phyloP scores from a whole-genome alignment of 2,797 vertebrate genomes.

The Botia almorhae region DNA sequence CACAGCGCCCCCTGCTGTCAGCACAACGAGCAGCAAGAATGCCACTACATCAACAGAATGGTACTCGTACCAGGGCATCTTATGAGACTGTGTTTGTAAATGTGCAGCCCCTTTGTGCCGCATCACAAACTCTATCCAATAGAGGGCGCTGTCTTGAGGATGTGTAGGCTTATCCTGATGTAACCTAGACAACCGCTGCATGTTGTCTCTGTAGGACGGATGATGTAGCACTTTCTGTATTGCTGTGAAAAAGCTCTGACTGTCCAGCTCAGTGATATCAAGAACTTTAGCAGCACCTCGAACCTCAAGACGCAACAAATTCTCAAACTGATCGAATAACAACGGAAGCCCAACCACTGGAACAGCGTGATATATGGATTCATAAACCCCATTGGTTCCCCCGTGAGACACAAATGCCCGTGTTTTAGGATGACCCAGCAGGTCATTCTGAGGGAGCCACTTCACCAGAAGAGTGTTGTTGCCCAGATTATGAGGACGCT shows the following conservation, averaged over 20 bases:
- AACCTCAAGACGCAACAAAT: slow-evolving; percentile 69
- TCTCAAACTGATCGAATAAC: slow-evolving; percentile 78
- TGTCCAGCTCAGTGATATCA: slow-evolving; percentile 63
- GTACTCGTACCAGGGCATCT: slow-evolving; percentile 76
- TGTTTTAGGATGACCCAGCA: slow-evolving; percentile 75
- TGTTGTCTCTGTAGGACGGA: slow-evolving; percentile 72
- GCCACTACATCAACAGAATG: slow-evolving; percentile 72
- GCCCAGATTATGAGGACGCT: slow-evolving; percentile 69
- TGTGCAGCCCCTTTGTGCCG: slow-evolving; percentile 75
- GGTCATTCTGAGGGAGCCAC: slow-evolving; percentile 79
- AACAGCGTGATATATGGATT: slow-evolving; percentile 77
- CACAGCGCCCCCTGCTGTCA: slow-evolving; percentile 47
- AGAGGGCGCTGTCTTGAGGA: slow-evolving; percentile 71
- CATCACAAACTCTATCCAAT: slow-evolving; percentile 78
- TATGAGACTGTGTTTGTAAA: slow-evolving; percentile 74
- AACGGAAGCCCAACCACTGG: slow-evolving; percentile 74
- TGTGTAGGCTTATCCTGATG: slow-evolving; percentile 70
- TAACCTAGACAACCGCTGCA: slow-evolving; percentile 70
- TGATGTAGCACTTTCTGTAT: slow-evolving; percentile 70
- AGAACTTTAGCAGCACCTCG: slow-evolving; percentile 71
- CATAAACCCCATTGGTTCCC: slow-evolving; percentile 76
- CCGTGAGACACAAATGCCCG: slow-evolving; percentile 76
- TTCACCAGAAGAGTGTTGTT: slow-evolving; percentile 76
- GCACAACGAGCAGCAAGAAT: slow-evolving; percentile 57
- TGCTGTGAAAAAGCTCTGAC: slow-evolving; percentile 66